Evolutionary conservation across 2,797 vertebrate genomes (phyloP), one percentile per base, ranked within the genome.

Genomic region (Toxotes lorentzi): DNA sequence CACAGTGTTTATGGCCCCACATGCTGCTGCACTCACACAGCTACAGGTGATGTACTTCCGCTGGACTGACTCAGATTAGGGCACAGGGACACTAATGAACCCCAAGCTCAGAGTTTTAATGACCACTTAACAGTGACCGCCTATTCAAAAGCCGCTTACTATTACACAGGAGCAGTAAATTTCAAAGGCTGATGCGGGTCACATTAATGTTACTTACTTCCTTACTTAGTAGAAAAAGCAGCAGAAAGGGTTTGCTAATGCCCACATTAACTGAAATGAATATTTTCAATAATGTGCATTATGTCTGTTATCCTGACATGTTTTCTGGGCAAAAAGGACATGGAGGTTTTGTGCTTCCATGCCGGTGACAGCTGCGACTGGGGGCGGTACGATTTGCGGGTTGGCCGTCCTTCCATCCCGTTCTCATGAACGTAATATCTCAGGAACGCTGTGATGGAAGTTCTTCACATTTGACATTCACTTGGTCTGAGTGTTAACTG

Each of bases 1-100:
- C 87, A 67, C 83, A 81, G 92, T 92, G 88, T 93, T 93, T 89
- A 92, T 89, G 86, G 86, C 76, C 81, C 34, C 88, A 88, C 73
- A 83, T 92, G 92, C 76, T 75, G 51, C 45, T 14, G 19, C 65
- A 38, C 66, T 27, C 72, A 41, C 21, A 32, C 34, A 32, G 50
- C 50, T 83, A 78, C 89, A 92, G 87, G 89, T 92, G 91, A 90
- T 86, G 79, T 41, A 88, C 86, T 86, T 92, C 87, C 83, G 80
- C 65, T 73, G 73, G 86, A 82, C 89, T 84, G 90, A 87, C 84
- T 92, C 76, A 91, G 88, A 94, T 92, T 90, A 92, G 78, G 70
- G 76, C 35, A 54, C 43, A 60, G 80, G 80, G 84, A 90, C 86
- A 82, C 85, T 92, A 93, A 94, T 90, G 90, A 94, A 93, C 88